Evolutionary conservation across 1,140 invertebrate genomes (phyloP).

Genomic region (Nasonia longicornis): DNA sequence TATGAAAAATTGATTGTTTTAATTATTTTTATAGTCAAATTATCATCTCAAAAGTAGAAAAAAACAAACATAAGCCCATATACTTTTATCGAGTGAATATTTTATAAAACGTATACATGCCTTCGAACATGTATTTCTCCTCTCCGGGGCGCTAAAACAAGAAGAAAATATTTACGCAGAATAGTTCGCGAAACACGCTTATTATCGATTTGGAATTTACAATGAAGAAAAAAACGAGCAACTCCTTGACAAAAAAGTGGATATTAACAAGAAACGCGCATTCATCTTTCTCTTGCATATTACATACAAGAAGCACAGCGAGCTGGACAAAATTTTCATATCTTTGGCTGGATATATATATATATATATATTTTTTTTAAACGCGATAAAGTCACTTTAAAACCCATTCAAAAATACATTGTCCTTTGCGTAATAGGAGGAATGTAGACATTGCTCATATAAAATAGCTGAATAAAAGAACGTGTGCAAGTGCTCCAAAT

Average conservation of each 20-base stretch:
- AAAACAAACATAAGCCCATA: slow-evolving; percentile 13
- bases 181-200: slow-evolving; percentile 24
- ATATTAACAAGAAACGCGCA: slow-evolving; percentile 31
- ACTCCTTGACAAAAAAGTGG: slow-evolving; percentile 1
- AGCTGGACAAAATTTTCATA: slow-evolving; percentile 39
- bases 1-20: slow-evolving; percentile 24
- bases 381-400: slow-evolving; percentile 41
- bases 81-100: slow-evolving; percentile 20
- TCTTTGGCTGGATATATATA: slow-evolving; percentile 43
- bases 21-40: slow-evolving; percentile 25
- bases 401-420: slow-evolving; percentile 24
- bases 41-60: slow-evolving; percentile 12
- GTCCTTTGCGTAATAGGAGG: slow-evolving; percentile 13
- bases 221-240: slow-evolving; percentile 10
- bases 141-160: slow-evolving; percentile 14
- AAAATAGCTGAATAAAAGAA: slow-evolving; percentile 25
- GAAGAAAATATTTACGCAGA: slow-evolving; percentile 16
- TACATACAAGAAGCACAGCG: slow-evolving; percentile 37
- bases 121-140: background rate
- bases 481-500: background rate
- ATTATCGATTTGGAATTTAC: slow-evolving; percentile 33
- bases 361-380: background rate
- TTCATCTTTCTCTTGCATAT: slow-evolving; percentile 16
- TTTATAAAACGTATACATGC: slow-evolving; percentile 19
- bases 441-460: slow-evolving; percentile 32